These are phyloP conservation scores for Sinocyclocheilus rhinocerous DNA, from an alignment of 2,113 vertebrate species.

Conservation along the genomic window DNA sequence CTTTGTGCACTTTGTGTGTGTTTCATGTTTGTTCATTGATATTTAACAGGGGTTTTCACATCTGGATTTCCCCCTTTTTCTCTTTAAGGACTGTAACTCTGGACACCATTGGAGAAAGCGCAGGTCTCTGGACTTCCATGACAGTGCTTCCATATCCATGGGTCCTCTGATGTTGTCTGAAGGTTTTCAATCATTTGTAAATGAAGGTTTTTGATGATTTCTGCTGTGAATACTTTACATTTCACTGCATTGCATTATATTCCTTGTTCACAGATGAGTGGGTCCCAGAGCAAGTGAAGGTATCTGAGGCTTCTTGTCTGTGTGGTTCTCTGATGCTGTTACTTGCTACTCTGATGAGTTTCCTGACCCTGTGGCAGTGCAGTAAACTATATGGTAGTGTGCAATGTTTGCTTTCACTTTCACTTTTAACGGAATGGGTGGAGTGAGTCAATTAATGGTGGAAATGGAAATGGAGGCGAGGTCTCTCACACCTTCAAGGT, in stretches of 20 bases:
- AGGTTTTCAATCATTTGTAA: constrained; percentile 8
- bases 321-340: no score
- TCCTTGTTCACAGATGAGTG: neutral
- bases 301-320: no score
- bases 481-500: no score
- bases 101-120: constrained; percentile 33
- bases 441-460: no score
- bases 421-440: no score
- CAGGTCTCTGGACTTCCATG: constrained; percentile 55
- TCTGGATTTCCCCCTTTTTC: neutral
- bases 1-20: no score
- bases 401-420: no score
- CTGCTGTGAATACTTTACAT: no score
- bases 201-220: neutral
- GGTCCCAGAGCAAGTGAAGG: neutral
- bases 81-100: constrained; percentile 60
- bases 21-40: neutral
- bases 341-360: neutral
- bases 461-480: no score
- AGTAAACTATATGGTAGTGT: no score
- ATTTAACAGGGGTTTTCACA: neutral
- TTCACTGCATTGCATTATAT: neutral
- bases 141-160: constrained; percentile 57
- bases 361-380: neutral
- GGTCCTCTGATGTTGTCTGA: constrained; percentile 55